Base-by-base conservation (phyloP, 35 echinoderm and acorn worm species). In the Apostichopus californicus region DNA sequence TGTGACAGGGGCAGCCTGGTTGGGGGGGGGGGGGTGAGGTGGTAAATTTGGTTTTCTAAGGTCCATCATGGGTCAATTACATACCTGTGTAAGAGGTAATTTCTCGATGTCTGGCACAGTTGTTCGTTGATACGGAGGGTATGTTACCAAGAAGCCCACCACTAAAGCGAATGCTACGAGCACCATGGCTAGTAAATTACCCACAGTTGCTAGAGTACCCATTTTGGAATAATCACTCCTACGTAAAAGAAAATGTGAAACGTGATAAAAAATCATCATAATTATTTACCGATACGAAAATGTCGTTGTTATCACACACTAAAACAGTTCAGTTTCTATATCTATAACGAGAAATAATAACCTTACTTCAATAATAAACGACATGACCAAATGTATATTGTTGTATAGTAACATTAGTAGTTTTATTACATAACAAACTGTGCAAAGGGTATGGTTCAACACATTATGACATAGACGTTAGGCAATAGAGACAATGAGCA, bases 121-220 rank as follows among this genome's bases (percentile, higher is more conserved):
- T 54, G 90, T 90, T 75, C 95, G 75, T 57, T 96, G 87, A 85
- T 89, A 96, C 54, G 78, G 59, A 23, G 93, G 78, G 66, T 87
- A 94, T 8, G 92, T 94, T 1, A 96, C 95, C 18, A 96, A 53
- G 78, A 96, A 96, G 46, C 92, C 93, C 9, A 96, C 92, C 21
- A 92, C 75, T 53, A 92, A 71, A 13, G 90, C 92, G 66, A 94
- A 93, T 8, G 56, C 15, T 10, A 96, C 21, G 7, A 96, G 81
- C 66, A 89, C 90, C 25, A 89, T 61, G 23, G 92, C 80, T 17
- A 92, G 55, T 23, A 88, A 92, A 90, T 96, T 96, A 57, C 79
- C 95, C 12, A 96, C 92, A 11, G 78, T 78, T 60, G 95, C 95
- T 46, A 92, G 46, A 25, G 88, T 17, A 83, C 80, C 80, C 80